Evolutionary conservation across 2,888 invertebrate genomes (phyloP).

Genomic region (Agrenia bidenticulata): DNA sequence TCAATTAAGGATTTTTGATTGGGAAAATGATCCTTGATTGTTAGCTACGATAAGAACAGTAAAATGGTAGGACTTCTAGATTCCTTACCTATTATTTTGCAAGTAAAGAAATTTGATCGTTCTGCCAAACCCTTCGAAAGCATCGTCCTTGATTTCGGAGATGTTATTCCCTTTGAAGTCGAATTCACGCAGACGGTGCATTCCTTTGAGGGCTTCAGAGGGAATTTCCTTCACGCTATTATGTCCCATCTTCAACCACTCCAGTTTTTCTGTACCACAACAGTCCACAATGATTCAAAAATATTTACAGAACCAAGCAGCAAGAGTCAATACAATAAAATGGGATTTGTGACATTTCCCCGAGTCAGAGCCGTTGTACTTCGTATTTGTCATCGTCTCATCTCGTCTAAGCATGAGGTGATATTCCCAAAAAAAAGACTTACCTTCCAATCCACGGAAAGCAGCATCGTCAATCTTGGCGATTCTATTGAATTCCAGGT

Average conservation of each 20-base stretch:
- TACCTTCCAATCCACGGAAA: slow-evolving; percentile 85
- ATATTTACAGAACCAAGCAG: background rate
- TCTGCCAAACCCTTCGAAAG: slow-evolving; percentile 77
- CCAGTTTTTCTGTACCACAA: slow-evolving; percentile 72
- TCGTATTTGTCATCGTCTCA: too few species aligned
- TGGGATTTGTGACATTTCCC: background rate
- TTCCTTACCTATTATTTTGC: slow-evolving; percentile 83
- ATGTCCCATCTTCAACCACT: slow-evolving; percentile 84
- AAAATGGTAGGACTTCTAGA: background rate
- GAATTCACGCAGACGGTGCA: slow-evolving; percentile 83
- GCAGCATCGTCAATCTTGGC: slow-evolving; percentile 78
- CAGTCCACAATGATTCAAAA: too few species aligned
- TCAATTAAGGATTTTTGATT: too few species aligned
- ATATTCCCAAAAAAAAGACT: slow-evolving; percentile 47
- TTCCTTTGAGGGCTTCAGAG: slow-evolving; percentile 75
- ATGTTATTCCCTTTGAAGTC: slow-evolving; percentile 87
- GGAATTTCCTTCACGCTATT: slow-evolving; percentile 84
- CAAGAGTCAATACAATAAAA: background rate
- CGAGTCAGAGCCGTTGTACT: too few species aligned
- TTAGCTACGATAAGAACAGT: too few species aligned
- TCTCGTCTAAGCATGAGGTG: background rate
- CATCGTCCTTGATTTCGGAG: slow-evolving; percentile 76
- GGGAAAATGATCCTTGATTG: too few species aligned
- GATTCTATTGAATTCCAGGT: slow-evolving; percentile 83
- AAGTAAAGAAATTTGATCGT: slow-evolving; percentile 89